These are phyloP conservation scores for Pocillopora grandis DNA, from an alignment of 92 coral and sea anemone species.

Conservation along the genomic window DNA sequence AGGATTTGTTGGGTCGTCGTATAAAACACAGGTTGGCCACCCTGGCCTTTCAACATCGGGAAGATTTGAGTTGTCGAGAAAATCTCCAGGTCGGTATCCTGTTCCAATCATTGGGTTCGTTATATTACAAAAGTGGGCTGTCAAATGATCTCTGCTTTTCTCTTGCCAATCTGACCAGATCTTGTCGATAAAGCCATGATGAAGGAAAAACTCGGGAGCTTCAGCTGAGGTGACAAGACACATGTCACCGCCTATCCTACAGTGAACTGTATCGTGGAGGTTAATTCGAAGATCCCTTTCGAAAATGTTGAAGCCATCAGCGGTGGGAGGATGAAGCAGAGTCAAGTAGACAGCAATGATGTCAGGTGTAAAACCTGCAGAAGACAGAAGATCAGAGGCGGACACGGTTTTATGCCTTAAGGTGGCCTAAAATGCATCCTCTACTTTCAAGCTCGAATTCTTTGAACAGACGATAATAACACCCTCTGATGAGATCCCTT, in stretches of 20 bases:
- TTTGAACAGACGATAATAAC: no score
- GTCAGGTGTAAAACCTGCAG: constrained; percentile 25
- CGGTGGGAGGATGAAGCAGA: background rate
- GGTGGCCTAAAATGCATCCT: background rate
- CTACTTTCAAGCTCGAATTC: no score
- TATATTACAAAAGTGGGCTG: background rate
- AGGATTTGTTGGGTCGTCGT: constrained; percentile 12
- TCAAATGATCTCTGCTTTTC: background rate
- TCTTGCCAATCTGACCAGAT: constrained; percentile 35
- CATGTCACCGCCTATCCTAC: constrained; percentile 29
- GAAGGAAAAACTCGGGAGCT: constrained; percentile 38
- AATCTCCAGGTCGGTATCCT: constrained; percentile 2
- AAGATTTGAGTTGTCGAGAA: constrained; percentile 1
- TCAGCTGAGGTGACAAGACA: constrained; percentile 4
- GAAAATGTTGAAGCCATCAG: background rate
- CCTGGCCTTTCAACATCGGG: background rate
- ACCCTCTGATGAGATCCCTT: no score
- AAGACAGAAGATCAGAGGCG: background rate
- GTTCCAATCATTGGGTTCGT: background rate
- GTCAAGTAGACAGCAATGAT: background rate
- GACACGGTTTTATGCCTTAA: no score
- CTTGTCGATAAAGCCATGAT: constrained; percentile 34
- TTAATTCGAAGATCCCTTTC: constrained; percentile 15
- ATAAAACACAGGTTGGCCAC: constrained; percentile 14
- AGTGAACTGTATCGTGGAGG: constrained; percentile 25